Conservation (phyloP, 2,113 vertebrate species). For the Xiphophorus maculatus region DNA sequence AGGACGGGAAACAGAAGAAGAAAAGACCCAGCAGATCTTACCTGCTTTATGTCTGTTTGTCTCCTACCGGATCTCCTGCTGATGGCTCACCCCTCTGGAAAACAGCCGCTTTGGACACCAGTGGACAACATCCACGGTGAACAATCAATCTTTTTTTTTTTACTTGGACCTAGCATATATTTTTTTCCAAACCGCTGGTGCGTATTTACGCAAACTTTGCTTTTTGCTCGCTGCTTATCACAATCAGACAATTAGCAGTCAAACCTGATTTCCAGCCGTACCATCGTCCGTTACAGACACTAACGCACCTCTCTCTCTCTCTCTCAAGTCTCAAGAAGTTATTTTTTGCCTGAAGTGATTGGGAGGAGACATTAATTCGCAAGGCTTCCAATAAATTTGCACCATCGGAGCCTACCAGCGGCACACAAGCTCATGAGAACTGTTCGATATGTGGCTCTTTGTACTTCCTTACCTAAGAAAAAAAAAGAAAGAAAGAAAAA, state of each 20-base stretch:
- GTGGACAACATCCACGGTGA: constrained; percentile 6
- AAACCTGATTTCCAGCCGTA: background rate
- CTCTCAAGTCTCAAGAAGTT: background rate
- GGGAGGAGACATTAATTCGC: constrained; percentile 42
- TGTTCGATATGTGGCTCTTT: constrained; percentile 44
- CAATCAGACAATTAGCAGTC: background rate
- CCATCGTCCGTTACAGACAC: background rate
- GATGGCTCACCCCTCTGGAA: constrained; percentile 26
- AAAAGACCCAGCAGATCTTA: constrained; percentile 76
- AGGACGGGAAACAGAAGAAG: constrained; percentile 43
- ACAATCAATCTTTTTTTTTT: background rate
- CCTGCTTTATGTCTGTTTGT: constrained; percentile 68
- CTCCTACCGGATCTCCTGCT: constrained; percentile 25
- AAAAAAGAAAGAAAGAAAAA: background rate
- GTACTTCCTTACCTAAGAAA: constrained; percentile 52
- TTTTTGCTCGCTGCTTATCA: background rate
- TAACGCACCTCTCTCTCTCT: no score
- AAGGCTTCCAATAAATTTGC: constrained; percentile 46
- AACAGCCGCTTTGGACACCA: constrained; percentile 26
- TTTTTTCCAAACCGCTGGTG: constrained; percentile 1
- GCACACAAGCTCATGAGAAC: constrained; percentile 38
- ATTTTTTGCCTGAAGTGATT: constrained; percentile 9
- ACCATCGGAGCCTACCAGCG: constrained; percentile 25
- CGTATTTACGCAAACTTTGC: constrained; percentile 31
- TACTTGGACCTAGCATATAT: constrained; percentile 5